Percentiles rank a stretch among this genome's conserved stretches.
Conservation (phyloP, 2,113 vertebrate genomes). For the Limnothrissa miodon region DNA sequence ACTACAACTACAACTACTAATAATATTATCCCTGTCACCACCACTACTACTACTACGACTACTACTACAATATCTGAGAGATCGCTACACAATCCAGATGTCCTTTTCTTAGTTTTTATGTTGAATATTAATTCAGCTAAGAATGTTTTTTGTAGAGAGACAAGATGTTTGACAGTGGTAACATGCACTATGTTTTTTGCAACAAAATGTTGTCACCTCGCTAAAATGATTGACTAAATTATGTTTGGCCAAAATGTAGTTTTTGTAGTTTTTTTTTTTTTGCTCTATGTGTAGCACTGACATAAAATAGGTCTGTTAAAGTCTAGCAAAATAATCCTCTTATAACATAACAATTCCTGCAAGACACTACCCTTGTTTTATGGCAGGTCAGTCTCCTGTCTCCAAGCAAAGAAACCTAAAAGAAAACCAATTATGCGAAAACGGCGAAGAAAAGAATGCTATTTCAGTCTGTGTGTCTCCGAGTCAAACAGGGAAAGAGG, state of each 20-base stretch:
- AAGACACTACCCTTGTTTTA: background rate
- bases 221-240: too few species aligned
- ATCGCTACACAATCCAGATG: background rate
- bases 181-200: background rate
- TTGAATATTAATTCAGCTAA: background rate
- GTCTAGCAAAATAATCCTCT: background rate
- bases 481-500: conserved; percentile 50
- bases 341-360: background rate
- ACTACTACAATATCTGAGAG: background rate
- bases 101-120: background rate
- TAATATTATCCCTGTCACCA: too few species aligned
- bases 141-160: background rate
- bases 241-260: too few species aligned
- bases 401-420: background rate
- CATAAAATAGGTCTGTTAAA: background rate
- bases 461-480: conserved; percentile 14
- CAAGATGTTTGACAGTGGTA: background rate
- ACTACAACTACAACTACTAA: too few species aligned
- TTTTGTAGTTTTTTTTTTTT: background rate
- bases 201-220: too few species aligned
- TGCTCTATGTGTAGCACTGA: background rate
- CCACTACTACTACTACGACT: too few species aligned
- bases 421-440: conserved; percentile 21
- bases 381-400: background rate
- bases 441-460: background rate